A percentile compares a stretch with the other conserved stretches of the same genome.
These are phyloP conservation scores for Pristionchus entomophagus DNA, from an alignment of 2,888 invertebrate species.

Conservation along the genomic window DNA sequence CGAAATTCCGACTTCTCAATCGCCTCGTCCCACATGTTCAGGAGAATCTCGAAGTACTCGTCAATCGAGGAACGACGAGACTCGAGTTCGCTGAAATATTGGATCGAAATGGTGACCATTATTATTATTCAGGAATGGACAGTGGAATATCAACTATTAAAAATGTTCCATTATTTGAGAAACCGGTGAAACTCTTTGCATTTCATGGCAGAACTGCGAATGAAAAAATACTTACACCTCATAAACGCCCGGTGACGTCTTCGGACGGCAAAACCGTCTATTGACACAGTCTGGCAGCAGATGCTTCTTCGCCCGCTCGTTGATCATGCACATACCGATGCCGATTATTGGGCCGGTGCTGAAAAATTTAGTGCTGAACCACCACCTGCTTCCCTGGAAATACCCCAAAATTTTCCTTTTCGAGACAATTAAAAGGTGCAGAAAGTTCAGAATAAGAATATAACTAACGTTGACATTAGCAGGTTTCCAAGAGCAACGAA, in stretches of 20 bases:
- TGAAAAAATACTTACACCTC: not conserved
- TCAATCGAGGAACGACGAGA: not conserved
- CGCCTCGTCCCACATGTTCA: not conserved
- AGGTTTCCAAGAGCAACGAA: constrained; percentile 12
- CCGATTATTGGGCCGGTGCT: not conserved
- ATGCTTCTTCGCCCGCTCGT: not conserved
- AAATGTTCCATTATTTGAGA: too few relatives aligned
- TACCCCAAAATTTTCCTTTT: not conserved
- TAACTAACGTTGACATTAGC: constrained; percentile 5
- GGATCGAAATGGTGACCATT: too few relatives aligned
- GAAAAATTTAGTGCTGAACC: not conserved
- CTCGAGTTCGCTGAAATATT: not conserved
- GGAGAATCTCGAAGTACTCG: constrained; percentile 27
- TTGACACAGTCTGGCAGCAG: not conserved
- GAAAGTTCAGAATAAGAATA: not conserved
- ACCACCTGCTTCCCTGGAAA: not conserved
- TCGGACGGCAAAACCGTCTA: not conserved
- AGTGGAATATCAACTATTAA: too few relatives aligned
- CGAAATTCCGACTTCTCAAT: not conserved
- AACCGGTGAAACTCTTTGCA: too few relatives aligned
- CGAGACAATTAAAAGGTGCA: not conserved
- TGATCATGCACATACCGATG: not conserved
- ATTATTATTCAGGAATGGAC: too few relatives aligned
- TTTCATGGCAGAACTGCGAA: too few relatives aligned
- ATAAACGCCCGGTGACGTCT: not conserved